Conservation (phyloP, 37 sponge, comb jelly and placozoan species). For the Diacarnus erythraeanus region DNA sequence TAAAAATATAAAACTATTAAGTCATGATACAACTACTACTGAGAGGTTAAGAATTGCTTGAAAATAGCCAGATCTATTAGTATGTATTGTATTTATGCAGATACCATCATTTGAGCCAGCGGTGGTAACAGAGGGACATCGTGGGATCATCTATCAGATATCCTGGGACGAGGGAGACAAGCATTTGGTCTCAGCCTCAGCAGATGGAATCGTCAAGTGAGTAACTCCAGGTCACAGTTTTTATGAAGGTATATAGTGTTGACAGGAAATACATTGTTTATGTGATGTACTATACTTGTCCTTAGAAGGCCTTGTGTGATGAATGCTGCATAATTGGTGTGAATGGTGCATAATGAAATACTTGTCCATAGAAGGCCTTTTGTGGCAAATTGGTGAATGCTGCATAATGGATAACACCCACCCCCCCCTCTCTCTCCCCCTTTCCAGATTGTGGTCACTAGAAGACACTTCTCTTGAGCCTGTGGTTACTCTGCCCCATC, state of each 20-base stretch:
- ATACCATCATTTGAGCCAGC: slow-evolving; percentile 13
- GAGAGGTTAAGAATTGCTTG: too few species aligned
- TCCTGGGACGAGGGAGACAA: slow-evolving; percentile 70
- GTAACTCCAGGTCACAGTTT: too few species aligned
- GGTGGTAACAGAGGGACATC: slow-evolving; percentile 42
- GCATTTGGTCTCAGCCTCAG: slow-evolving; percentile 68
- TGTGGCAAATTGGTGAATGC: background rate
- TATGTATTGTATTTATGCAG: too few species aligned
- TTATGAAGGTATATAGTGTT: too few species aligned
- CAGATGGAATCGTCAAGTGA: slow-evolving; percentile 78
- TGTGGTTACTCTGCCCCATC: slow-evolving; percentile 70
- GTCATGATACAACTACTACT: too few species aligned
- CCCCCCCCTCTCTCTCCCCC: background rate
- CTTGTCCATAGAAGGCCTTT: background rate
- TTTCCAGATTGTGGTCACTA: slow-evolving; percentile 29
- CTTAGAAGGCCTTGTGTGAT: too few species aligned
- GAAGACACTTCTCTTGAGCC: slow-evolving; percentile 3
- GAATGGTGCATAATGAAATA: background rate
- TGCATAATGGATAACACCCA: background rate
- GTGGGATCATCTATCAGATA: slow-evolving; percentile 63
- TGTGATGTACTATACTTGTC: too few species aligned
- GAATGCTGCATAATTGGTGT: too few species aligned
- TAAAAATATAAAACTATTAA: too few species aligned
- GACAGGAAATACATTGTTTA: too few species aligned
- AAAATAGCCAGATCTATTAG: too few species aligned